A percentile compares a stretch with the other conserved stretches of the same genome.
These are phyloP conservation scores for Cremastobaeus sp. DNA, from an alignment of 2,888 invertebrate species.

Conservation along the genomic window DNA sequence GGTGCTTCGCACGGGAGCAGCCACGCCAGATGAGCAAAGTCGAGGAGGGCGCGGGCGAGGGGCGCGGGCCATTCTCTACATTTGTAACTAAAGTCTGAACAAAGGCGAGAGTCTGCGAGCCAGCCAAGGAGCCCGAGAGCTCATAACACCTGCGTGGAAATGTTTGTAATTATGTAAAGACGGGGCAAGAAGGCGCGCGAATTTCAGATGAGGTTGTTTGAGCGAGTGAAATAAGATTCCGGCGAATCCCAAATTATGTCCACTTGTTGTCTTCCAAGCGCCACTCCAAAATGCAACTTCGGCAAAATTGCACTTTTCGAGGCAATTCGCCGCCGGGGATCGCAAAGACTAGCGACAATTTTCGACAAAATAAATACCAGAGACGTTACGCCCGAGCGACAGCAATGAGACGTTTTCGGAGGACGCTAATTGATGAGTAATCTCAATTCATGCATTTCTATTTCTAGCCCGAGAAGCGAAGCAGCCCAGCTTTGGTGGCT, in stretches of 20 bases:
- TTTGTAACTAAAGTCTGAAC: constrained; percentile 72
- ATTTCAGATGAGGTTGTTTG: constrained; percentile 44
- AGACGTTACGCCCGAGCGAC: too few relatives aligned
- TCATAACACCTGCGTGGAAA: constrained; percentile 36
- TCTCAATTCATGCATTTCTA: too few relatives aligned
- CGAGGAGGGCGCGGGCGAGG: constrained; percentile 44
- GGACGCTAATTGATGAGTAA: too few relatives aligned
- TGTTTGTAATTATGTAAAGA: constrained; percentile 55
- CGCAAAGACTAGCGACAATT: too few relatives aligned
- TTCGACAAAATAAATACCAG: too few relatives aligned
- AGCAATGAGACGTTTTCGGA: too few relatives aligned
- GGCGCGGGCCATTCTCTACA: constrained; percentile 66
- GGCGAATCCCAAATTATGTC: constrained; percentile 55
- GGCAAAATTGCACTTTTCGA: constrained; percentile 17
- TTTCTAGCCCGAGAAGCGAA: too few relatives aligned
- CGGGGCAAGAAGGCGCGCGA: constrained; percentile 24
- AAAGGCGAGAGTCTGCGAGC: constrained; percentile 63
- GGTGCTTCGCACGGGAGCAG: too few relatives aligned
- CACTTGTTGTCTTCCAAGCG: constrained; percentile 32
- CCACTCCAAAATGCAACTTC: constrained; percentile 31
- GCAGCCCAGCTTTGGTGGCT: too few relatives aligned
- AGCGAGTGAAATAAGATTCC: constrained; percentile 65
- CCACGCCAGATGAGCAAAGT: constrained; percentile 48
- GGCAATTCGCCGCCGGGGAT: too few relatives aligned
- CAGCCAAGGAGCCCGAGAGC: constrained; percentile 24